phyloP scores from a whole-genome alignment of 2,888 invertebrate genomes.

The Erebia aethiops region DNA sequence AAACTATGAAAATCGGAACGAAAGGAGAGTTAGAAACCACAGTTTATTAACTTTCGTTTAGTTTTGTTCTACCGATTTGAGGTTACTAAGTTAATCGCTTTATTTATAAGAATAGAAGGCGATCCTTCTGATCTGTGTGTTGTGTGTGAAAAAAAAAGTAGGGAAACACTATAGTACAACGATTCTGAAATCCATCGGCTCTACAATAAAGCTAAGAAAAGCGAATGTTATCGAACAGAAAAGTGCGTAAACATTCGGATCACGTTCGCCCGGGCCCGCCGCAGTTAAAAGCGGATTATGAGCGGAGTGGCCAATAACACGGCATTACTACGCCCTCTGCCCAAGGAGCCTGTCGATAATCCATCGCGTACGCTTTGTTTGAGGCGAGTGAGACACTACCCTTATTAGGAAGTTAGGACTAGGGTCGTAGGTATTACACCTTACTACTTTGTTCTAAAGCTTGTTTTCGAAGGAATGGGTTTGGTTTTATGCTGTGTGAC shows the following conservation, averaged over 20 bases:
- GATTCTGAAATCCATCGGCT: conserved; percentile 42
- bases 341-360: conserved; percentile 57
- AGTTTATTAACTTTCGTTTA: no score
- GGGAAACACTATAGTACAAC: not conserved
- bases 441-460: not conserved
- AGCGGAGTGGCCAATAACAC: conserved; percentile 75
- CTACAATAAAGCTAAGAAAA: conserved; percentile 61
- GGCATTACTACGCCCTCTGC: conserved; percentile 57
- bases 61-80: no score
- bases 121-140: no score
- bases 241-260: conserved; percentile 62
- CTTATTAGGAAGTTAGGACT: conserved; percentile 11
- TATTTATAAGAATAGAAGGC: no score
- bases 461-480: not conserved
- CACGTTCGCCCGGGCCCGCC: conserved; percentile 67
- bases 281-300: conserved; percentile 82
- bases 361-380: conserved; percentile 60
- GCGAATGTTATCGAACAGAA: conserved; percentile 69
- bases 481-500: no score
- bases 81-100: no score
- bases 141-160: no score
- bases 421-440: not conserved
- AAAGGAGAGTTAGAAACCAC: no score
- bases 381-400: conserved; percentile 28
- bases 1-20: no score